A percentile compares a stretch with the other conserved stretches of the same genome.
Evolutionary conservation across 2,113 vertebrate genomes (phyloP).

Genomic region (Nycticryphes semicollaris): DNA sequence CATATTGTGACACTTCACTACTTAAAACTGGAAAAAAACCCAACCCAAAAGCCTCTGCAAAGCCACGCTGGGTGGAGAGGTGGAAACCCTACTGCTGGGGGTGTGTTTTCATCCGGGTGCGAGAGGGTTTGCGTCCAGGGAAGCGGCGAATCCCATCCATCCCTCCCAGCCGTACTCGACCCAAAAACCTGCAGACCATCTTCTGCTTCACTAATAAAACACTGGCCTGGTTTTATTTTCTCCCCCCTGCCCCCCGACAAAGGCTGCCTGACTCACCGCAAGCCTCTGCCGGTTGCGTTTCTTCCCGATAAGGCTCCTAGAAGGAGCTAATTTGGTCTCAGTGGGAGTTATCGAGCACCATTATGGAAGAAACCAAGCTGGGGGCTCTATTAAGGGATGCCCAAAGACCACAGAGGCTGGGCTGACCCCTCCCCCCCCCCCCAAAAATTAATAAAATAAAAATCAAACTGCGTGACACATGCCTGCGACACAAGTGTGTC

Average conservation of each 20-base stretch:
- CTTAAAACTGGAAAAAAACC: not conserved
- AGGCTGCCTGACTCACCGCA: slow-evolving; percentile 11
- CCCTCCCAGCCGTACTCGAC: not conserved
- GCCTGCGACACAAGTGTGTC: not conserved
- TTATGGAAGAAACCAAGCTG: not conserved
- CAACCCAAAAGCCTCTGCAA: not conserved
- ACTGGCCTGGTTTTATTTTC: not conserved
- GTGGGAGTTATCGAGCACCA: slow-evolving; percentile 36
- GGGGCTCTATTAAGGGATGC: not conserved
- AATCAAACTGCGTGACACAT: not conserved
- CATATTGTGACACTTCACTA: accelerated
- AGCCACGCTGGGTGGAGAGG: not conserved
- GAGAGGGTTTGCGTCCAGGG: not conserved
- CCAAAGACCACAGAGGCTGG: not conserved
- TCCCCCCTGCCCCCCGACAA: not conserved
- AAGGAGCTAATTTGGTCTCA: slow-evolving; percentile 53
- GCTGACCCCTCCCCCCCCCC: not conserved
- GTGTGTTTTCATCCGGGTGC: not conserved
- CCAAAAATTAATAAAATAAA: not conserved
- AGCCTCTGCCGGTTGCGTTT: not conserved
- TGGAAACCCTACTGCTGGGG: not conserved
- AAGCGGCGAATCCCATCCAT: accelerated
- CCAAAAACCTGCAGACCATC: not conserved
- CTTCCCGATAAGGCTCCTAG: slow-evolving; percentile 24
- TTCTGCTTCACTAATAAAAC: slow-evolving; percentile 16